A percentile compares a stretch with the other conserved stretches of the same genome.
phyloP scores from a whole-genome alignment of 1,140 invertebrate species.

The Aphelinus certus region DNA sequence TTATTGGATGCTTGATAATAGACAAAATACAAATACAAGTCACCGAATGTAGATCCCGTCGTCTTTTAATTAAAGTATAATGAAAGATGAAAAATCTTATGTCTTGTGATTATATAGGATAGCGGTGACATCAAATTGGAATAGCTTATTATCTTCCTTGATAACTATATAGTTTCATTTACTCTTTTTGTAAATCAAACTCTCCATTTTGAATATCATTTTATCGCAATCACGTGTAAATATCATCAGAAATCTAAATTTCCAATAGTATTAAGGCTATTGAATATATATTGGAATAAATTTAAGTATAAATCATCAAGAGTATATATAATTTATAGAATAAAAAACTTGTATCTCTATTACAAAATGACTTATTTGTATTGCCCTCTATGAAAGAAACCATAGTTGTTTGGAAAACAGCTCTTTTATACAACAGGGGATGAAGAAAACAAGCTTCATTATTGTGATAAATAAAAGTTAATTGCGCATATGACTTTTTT shows the following conservation, averaged over 20 bases:
- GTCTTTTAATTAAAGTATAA: background rate
- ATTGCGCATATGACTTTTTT: no score
- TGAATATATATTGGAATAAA: conserved; percentile 23
- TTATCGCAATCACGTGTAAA: conserved; percentile 22
- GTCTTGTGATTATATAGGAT: background rate
- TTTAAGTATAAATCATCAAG: conserved; percentile 15
- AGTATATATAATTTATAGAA: no score
- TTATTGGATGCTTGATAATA: no score
- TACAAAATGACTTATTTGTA: no score
- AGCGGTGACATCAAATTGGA: no score
- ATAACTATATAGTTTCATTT: background rate
- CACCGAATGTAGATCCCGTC: no score
- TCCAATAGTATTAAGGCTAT: conserved; percentile 28
- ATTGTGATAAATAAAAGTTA: no score
- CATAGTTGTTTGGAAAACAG: no score
- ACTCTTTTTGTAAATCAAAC: conserved; percentile 12
- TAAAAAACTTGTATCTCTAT: no score
- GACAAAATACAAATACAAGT: background rate
- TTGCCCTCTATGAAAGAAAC: no score
- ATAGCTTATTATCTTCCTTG: background rate
- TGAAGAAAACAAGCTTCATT: no score
- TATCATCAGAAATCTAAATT: conserved; percentile 18
- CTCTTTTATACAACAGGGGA: no score
- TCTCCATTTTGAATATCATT: conserved; percentile 7
- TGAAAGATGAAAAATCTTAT: background rate